Conservation (phyloP, 92 coral and sea anemone genomes). For the Porites evermanni region DNA sequence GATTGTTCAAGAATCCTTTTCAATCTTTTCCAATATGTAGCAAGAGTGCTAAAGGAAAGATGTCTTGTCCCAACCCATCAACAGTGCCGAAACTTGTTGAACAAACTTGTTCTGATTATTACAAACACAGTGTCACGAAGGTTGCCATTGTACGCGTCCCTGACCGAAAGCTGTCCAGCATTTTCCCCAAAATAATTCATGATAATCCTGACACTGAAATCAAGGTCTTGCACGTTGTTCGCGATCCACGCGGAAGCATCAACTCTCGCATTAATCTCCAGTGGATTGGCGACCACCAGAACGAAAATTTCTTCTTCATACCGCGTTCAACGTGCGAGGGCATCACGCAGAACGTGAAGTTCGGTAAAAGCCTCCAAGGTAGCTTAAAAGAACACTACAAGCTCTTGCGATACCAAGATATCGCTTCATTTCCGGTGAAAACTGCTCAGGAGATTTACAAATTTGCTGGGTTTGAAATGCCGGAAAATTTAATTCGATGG, state of each 20-base stretch:
- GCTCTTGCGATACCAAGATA: slow-evolving; percentile 49
- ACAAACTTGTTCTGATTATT: slow-evolving; percentile 22
- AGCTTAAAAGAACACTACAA: slow-evolving; percentile 25
- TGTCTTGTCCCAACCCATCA: slow-evolving; percentile 12
- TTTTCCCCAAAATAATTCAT: slow-evolving; percentile 43
- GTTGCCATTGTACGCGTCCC: slow-evolving; percentile 62
- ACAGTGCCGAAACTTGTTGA: slow-evolving; percentile 27
- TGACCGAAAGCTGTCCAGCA: slow-evolving; percentile 47
- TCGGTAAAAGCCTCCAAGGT: slow-evolving; percentile 36
- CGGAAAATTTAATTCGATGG: slow-evolving; percentile 48
- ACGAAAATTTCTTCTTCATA: background rate
- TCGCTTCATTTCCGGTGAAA: slow-evolving; percentile 49
- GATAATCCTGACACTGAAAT: slow-evolving; percentile 53
- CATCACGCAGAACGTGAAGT: slow-evolving; percentile 47
- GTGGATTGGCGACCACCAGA: slow-evolving; percentile 39
- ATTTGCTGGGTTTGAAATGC: slow-evolving; percentile 66
- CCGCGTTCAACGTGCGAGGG: slow-evolving; percentile 53
- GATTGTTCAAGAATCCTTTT: slow-evolving; percentile 37
- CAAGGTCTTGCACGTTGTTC: slow-evolving; percentile 60
- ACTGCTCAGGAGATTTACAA: slow-evolving; percentile 57
- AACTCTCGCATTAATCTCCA: slow-evolving; percentile 52
- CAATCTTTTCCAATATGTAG: slow-evolving; percentile 52
- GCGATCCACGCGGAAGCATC: slow-evolving; percentile 64
- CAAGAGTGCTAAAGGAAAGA: background rate
- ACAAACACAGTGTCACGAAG: slow-evolving; percentile 56